Evolutionary conservation across 2,113 vertebrate species (phyloP), one percentile per base, ranked within the genome.

Genomic region (Neogobius melanostomus): DNA sequence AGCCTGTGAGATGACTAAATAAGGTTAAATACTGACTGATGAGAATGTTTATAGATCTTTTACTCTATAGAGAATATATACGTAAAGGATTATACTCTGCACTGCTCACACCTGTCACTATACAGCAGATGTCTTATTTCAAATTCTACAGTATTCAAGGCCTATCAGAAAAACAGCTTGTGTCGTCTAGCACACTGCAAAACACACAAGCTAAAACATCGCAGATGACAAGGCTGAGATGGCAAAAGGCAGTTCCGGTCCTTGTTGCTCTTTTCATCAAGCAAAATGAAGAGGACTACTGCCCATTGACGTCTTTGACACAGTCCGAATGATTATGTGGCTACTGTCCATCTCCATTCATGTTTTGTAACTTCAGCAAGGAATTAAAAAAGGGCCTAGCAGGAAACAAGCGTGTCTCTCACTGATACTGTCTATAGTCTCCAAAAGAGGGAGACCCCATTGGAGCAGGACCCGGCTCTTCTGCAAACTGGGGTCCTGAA

Each of bases 391-490:
- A 92, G 76, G 28, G 77, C 77, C 79, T 89, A 85, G 53, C 42
- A 56, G 72, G 60, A 64, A 44, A 73, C 74, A 51, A 36, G 49
- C 12, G 57, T 45, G 36, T 76, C 72, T 80, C 69, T 96, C 94
- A 98, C 75, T 98, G 96, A 80, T 94, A 98, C 52, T 98, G 96
- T 42, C 94, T 90, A 79, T 96, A 96, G 86, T 97, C 95, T 0
- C 95, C 92, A 36, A 97, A 98, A 0, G 95, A 89, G 12, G 95
- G 82, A 11, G 88, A 53, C 11, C 93, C 89, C 82, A 95, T 76
- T 45, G 91, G 82, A 16, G 90, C 53, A 66, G 95, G 93, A 49
- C 92, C 88, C 2, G 95, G 89, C 68, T 98, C 96, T 6, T 98
- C 96, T 7, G 92, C 83, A 79, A 95, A 92, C 83, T 95, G 95